Base-by-base conservation (phyloP, 2,113 vertebrate species). In the Archilochus colubris region DNA sequence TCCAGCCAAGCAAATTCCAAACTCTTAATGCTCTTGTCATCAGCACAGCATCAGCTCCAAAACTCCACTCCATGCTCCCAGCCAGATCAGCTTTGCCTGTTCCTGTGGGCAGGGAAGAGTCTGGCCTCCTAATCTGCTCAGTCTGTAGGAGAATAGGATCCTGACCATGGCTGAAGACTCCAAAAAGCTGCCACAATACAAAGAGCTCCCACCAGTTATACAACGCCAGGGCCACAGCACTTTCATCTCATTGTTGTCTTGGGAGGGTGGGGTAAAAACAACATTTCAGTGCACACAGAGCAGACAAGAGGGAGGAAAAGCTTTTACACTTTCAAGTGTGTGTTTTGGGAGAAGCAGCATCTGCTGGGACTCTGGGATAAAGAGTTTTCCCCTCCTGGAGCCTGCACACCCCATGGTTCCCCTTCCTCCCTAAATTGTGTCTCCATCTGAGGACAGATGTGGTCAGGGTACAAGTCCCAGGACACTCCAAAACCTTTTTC, bases 241-340 rank as follows among this genome's bases (percentile, higher is more conserved):
- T 96, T 96, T 91, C 70, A 95, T 87, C 76, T 73, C 94, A 97
- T 95, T 97, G 89, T 95, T 95, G 92, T 91, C 91, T 89, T 80
- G 87, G 63, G 22, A 95, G 94, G 91, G 89, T 85, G 91, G 89
- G 89, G 94, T 40, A 82, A 62, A 69, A 90, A 87, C 92, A 89
- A 3, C 68, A 77, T 82, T 92, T 69, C 78, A 89, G 81, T 9
- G 57, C 2, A 2, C 0, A 10, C 59, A 53, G 68, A 82, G 64
- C 57, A n/a, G 79, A 69, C 59, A 50, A 75, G 86, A 91, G 86
- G 82, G 82, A 95, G 75, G 84, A 89, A 94, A 89, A 14, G 78
- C 82, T 82, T 77, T 79, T 79, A 85, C 24, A 10, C 50, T 92
- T 68, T 88, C 83, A 86, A 67, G 76, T 2, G 3, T 9, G n/a